Evolutionary conservation across 2,797 vertebrate genomes (phyloP).

Genomic region (Mormyrops boulengeri): DNA sequence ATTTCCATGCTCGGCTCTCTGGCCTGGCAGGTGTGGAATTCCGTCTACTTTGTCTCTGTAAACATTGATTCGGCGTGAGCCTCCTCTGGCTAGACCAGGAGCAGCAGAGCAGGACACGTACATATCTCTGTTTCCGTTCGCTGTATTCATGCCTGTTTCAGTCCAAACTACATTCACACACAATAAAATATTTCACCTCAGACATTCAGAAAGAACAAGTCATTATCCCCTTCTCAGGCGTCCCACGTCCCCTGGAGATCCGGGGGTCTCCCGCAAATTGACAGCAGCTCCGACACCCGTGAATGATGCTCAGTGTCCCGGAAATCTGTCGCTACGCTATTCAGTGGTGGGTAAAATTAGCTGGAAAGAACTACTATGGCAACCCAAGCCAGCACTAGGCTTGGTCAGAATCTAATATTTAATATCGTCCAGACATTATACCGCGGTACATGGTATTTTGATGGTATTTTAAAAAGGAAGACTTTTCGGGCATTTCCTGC

Average conservation of each 20-base stretch:
- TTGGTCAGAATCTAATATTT: neutral
- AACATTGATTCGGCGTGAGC: neutral
- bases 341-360: neutral
- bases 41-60: neutral
- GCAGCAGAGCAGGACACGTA: neutral
- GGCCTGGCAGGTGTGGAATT: constrained; percentile 27
- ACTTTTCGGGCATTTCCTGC: neutral
- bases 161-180: neutral
- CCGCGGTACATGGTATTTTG: neutral
- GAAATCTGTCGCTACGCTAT: neutral
- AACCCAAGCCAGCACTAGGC: neutral
- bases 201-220: neutral
- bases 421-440: neutral
- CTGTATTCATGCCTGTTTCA: neutral
- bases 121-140: neutral
- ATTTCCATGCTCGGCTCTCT: neutral
- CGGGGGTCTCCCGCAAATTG: neutral
- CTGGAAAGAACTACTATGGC: neutral
- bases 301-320: neutral
- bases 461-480: neutral
- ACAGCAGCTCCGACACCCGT: neutral
- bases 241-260: neutral
- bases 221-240: neutral
- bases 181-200: neutral
- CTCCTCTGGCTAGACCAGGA: neutral